These are phyloP conservation scores for Erythrocercus mccallii DNA, from an alignment of 2,113 vertebrate species.

Conservation along the genomic window DNA sequence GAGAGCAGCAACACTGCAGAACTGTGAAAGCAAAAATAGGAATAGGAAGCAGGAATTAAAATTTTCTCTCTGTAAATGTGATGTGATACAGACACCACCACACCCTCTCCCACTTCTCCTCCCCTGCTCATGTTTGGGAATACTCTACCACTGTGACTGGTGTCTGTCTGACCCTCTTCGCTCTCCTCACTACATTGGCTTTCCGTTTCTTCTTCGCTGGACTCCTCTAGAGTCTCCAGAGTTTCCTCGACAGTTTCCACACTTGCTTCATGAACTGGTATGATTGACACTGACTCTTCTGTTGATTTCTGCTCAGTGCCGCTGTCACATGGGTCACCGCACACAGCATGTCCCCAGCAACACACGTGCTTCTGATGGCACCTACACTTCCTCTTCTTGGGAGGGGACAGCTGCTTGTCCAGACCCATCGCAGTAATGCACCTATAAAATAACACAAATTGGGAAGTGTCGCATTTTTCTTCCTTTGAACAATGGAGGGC, in stretches of 20 bases:
- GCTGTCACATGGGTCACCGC: not conserved
- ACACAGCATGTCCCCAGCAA: not conserved
- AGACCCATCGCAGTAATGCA: constrained; percentile 89
- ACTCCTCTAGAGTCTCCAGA: not conserved
- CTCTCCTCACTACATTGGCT: not conserved
- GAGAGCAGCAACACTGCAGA: not conserved
- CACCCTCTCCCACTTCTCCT: not conserved
- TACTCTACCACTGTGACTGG: constrained; percentile 66
- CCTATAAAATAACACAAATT: constrained; percentile 59
- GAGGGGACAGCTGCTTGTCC: constrained; percentile 81
- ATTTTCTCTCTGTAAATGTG: not conserved
- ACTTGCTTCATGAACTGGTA: not conserved
- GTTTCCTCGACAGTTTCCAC: not conserved
- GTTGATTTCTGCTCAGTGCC: not conserved
- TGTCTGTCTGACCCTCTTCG: constrained; percentile 42
- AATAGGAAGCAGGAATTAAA: not conserved
- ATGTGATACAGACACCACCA: not conserved
- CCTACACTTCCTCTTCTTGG: constrained; percentile 72
- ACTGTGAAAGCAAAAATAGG: not conserved
- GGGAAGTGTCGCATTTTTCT: not conserved
- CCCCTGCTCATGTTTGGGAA: not conserved
- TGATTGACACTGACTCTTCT: not conserved
- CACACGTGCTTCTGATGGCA: not conserved
- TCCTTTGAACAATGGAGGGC: not conserved
- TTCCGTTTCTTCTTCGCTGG: not conserved